Evolutionary conservation across 2,888 invertebrate genomes (phyloP).

Genomic region (Plagodis dolabraria): DNA sequence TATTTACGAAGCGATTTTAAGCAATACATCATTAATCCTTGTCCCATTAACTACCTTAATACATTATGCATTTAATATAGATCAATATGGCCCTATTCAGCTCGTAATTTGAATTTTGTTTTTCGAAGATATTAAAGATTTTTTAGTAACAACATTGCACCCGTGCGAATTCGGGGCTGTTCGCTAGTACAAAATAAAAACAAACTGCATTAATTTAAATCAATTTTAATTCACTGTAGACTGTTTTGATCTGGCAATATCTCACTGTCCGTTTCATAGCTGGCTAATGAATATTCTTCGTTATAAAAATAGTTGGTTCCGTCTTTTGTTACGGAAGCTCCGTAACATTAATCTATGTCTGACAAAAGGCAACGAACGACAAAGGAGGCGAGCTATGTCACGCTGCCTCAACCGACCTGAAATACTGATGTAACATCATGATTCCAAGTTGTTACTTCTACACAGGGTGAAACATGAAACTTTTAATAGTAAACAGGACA

Average conservation of each 20-base stretch:
- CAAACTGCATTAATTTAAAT: background rate
- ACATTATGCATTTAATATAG: too few relatives aligned
- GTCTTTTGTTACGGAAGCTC: conserved; percentile 36
- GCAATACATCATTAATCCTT: too few relatives aligned
- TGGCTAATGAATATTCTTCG: conserved; percentile 44
- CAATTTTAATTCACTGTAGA: conserved; percentile 12
- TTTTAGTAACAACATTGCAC: too few relatives aligned
- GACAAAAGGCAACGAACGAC: conserved; percentile 62
- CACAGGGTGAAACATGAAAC: too few relatives aligned
- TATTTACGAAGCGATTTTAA: too few relatives aligned
- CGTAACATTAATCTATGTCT: conserved; percentile 66
- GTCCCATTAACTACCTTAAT: too few relatives aligned
- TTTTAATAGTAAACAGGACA: too few relatives aligned
- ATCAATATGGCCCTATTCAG: too few relatives aligned
- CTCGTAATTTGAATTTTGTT: too few relatives aligned
- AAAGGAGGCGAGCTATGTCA: conserved; percentile 52
- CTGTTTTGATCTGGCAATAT: conserved; percentile 28
- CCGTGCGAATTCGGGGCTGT: too few relatives aligned
- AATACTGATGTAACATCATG: conserved; percentile 49
- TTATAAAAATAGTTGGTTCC: conserved; percentile 43
- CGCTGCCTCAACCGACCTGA: conserved; percentile 38
- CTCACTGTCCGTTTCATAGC: conserved; percentile 33
- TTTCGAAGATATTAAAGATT: too few relatives aligned
- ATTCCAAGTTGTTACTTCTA: conserved; percentile 16
- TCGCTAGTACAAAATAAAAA: too few relatives aligned